Base-by-base conservation (phyloP, 2,888 invertebrate genomes). In the Polyommatus icarus region DNA sequence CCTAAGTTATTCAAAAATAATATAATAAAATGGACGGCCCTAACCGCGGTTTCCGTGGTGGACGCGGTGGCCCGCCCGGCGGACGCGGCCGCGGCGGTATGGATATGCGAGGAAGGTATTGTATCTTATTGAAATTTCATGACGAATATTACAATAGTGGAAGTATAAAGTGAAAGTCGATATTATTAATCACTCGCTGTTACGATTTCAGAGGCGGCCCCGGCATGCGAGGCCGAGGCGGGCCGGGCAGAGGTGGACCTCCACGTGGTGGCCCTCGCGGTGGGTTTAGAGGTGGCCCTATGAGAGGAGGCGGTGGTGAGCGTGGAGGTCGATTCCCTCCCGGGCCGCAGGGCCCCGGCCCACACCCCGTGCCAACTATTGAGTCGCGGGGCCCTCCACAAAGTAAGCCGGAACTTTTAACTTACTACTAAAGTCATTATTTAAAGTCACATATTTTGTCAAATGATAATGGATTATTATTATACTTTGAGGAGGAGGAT, bases 341-440 rank as follows among this genome's bases (percentile, higher is more conserved):
- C 0, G 92, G 92, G 1, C 93, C 93, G 0, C 93, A 92, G 80
- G 94, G 93, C 0, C 94, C 94, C 0, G 94, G 94, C 7, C 93
- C 94, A 5, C 94, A 94, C 82, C 94, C 94, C 10, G 94, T 94
- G 1, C 94, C 93, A 1, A 93, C 94, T 0, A 92, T 94, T 79
- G 94, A 94, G 84, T 89, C 92, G 2, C 87, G 93, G 81, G 91
- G 92, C 76, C 87, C 90, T 78, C 89, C 89, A 71, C 89, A 85
- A 85, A 89, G 93, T 93, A 88, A 86, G 88, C 78, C 61, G 73
- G 18, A 18, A 18, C 54, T 54, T 18, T 57, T 40, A 46, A 71
- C 32, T 67, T 20, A 29, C n/a, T 24, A 46, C 6, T 59, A 50
- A 61, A 29, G 15, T 3, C 29, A 54, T 54, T 54, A 18, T 54